phyloP scores from a whole-genome alignment of 2,888 invertebrate species.

The Teleiodes luculella region DNA sequence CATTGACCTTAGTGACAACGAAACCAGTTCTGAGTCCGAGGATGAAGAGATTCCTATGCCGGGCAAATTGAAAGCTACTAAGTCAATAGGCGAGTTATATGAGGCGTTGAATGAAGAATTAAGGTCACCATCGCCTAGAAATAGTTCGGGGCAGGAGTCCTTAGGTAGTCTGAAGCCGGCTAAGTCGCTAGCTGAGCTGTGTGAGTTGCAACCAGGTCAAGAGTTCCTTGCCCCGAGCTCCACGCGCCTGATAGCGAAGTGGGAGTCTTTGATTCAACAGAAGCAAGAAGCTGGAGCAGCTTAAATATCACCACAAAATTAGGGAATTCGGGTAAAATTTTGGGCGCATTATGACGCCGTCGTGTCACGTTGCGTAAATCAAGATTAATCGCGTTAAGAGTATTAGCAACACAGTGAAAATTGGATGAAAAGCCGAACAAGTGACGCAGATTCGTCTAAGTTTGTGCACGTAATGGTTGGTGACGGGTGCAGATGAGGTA shows the following conservation, averaged over 20 bases:
- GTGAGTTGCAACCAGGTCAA: slow-evolving; percentile 82
- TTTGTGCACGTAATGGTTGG: slow-evolving; percentile 27
- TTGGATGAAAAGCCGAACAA: slow-evolving; percentile 23
- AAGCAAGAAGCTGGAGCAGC: slow-evolving; percentile 78
- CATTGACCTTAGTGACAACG: slow-evolving; percentile 78
- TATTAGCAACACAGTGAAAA: slow-evolving; percentile 20
- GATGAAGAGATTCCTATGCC: slow-evolving; percentile 80
- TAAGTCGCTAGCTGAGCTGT: slow-evolving; percentile 82
- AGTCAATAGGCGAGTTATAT: slow-evolving; percentile 83
- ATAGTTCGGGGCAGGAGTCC: slow-evolving; percentile 67
- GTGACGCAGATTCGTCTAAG: slow-evolving; percentile 26
- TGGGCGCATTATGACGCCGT: slow-evolving; percentile 32
- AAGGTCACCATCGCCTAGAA: slow-evolving; percentile 67
- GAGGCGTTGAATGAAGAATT: slow-evolving; percentile 75
- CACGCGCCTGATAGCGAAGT: slow-evolving; percentile 85
- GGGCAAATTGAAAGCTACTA: slow-evolving; percentile 80
- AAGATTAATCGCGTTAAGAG: slow-evolving; percentile 15
- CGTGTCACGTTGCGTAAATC: slow-evolving; percentile 21
- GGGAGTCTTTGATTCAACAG: slow-evolving; percentile 88
- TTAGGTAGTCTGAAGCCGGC: slow-evolving; percentile 80
- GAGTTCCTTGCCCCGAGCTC: slow-evolving; percentile 83
- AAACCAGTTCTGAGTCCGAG: slow-evolving; percentile 76
- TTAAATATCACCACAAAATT: slow-evolving; percentile 34
- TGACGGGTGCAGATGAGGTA: not conserved
- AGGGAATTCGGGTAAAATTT: slow-evolving; percentile 41